Evolutionary conservation across 2,888 invertebrate genomes (phyloP).

Genomic region (Nymphalis urticae): DNA sequence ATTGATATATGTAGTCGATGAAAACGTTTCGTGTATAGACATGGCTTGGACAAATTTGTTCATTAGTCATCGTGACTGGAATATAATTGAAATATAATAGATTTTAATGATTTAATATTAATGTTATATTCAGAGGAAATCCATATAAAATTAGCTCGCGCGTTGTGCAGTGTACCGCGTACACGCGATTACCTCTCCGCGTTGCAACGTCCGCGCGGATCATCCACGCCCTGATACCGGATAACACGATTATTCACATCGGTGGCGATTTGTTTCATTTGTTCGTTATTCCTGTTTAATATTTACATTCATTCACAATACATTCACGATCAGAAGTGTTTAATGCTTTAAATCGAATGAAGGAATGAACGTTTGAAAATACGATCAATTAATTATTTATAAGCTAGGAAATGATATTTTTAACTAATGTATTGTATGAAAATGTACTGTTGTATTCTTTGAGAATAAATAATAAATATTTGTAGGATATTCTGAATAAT

Average conservation of each 20-base stretch:
- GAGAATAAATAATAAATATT: conserved; percentile 41
- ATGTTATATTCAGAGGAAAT: conserved; percentile 33
- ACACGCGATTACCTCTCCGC: conserved; percentile 48
- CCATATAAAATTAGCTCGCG: conserved; percentile 44
- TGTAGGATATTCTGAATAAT: conserved; percentile 44
- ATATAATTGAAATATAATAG: conserved; percentile 4
- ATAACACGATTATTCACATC: conserved; percentile 63
- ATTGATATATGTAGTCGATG: no score
- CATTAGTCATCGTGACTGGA: not conserved
- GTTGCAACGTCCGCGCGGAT: conserved; percentile 43
- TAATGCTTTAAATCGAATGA: not conserved
- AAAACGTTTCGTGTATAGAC: no score
- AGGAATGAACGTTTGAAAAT: no score
- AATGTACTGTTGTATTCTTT: conserved; percentile 22
- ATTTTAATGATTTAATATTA: conserved; percentile 2
- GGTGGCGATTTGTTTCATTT: conserved; percentile 44
- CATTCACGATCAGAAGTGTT: not conserved
- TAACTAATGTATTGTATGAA: not conserved
- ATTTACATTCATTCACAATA: conserved; percentile 20
- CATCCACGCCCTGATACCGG: conserved; percentile 43
- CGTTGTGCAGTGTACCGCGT: conserved; percentile 45
- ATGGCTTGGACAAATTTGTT: no score
- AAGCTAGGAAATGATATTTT: no score
- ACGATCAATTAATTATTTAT: no score
- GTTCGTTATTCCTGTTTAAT: conserved; percentile 27